phyloP scores from a whole-genome alignment of 1,140 invertebrate species.

The Zaprionus kolodkinae region DNA sequence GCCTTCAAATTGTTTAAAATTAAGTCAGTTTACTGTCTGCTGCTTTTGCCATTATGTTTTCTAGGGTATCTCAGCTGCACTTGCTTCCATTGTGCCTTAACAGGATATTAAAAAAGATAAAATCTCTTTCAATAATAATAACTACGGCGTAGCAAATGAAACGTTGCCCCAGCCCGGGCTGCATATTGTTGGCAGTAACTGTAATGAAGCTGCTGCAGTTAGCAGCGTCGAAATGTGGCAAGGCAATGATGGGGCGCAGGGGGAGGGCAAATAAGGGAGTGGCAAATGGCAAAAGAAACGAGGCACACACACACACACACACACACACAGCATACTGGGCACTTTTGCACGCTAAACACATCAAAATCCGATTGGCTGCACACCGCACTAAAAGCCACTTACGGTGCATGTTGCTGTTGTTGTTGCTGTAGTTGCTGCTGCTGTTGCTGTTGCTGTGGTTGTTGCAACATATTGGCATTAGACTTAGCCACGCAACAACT shows the following conservation, averaged over 20 bases:
- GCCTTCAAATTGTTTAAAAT: not conserved
- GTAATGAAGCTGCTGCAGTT: constrained; percentile 37
- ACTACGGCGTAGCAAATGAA: not conserved
- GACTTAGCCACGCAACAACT: constrained; percentile 72
- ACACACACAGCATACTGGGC: constrained; percentile 31
- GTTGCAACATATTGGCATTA: constrained; percentile 76
- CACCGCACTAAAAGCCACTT: constrained; percentile 62
- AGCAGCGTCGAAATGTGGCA: constrained; percentile 11
- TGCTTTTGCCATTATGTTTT: not conserved
- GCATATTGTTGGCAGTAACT: not conserved
- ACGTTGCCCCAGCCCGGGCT: not conserved
- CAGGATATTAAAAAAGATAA: constrained; percentile 5
- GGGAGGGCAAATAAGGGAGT: not conserved
- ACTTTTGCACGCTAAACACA: constrained; percentile 57
- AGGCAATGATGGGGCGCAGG: not conserved
- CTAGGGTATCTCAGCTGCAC: not conserved
- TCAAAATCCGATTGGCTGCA: constrained; percentile 69
- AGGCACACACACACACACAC: not conserved
- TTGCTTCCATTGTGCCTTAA: not conserved
- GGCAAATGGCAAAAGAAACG: constrained; percentile 33
- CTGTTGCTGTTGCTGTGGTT: constrained; percentile 26
- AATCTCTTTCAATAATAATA: constrained; percentile 2
- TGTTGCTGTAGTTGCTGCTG: constrained; percentile 56
- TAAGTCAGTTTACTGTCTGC: no score
- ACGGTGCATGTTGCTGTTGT: constrained; percentile 27